Percentiles rank a stretch among this genome's conserved stretches.
These are phyloP conservation scores for Bujurquina vittata DNA, from an alignment of 2,113 vertebrate species.

Conservation along the genomic window DNA sequence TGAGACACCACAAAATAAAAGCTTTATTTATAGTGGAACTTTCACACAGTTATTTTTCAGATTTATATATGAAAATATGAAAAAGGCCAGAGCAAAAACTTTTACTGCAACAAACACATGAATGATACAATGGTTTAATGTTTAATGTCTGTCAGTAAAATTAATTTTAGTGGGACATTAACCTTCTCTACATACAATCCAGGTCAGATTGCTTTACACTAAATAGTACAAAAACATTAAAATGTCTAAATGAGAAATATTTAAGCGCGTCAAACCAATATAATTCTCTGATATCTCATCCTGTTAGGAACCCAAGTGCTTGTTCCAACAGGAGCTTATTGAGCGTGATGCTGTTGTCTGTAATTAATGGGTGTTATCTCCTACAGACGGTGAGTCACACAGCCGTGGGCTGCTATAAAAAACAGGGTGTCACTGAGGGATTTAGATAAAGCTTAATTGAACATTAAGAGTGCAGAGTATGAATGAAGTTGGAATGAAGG, in stretches of 20 bases:
- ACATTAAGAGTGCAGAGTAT: constrained; percentile 1
- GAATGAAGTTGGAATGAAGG: background rate
- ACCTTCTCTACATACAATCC: too few species aligned
- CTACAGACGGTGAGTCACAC: constrained; percentile 31
- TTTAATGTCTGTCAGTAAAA: too few species aligned
- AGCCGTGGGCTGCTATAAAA: constrained; percentile 3
- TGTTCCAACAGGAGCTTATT: background rate
- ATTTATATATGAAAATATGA: background rate
- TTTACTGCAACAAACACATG: background rate
- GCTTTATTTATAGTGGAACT: too few species aligned
- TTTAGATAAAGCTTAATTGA: constrained; percentile 32
- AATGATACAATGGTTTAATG: too few species aligned
- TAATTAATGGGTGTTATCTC: constrained; percentile 18
- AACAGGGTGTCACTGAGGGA: constrained; percentile 11
- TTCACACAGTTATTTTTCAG: background rate
- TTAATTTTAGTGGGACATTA: too few species aligned
- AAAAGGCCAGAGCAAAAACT: rapidly evolving
- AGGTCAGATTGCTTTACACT: background rate
- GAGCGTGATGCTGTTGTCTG: background rate
- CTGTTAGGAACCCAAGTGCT: background rate
- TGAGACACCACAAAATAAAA: too few species aligned
- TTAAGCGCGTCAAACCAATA: background rate
- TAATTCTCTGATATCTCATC: background rate
- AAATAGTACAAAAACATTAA: background rate
- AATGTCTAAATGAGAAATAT: background rate